These are phyloP conservation scores for Choristoneura rosaceana DNA, from an alignment of 2,888 invertebrate genomes.

Conservation along the genomic window DNA sequence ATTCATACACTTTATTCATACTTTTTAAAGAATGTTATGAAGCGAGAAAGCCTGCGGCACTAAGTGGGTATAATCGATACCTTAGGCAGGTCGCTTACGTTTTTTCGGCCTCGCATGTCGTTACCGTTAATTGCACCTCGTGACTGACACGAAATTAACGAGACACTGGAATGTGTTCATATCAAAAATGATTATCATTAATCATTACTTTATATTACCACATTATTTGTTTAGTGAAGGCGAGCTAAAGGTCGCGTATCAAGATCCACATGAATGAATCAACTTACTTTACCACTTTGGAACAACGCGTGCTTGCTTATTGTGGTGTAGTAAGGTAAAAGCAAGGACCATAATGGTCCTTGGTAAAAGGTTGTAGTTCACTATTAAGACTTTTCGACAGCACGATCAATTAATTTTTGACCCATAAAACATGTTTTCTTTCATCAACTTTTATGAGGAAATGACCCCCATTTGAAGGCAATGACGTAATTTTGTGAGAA, in stretches of 20 bases:
- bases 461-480: background rate
- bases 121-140: conserved; percentile 23
- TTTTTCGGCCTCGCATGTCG: conserved; percentile 13
- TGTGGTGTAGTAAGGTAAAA: no score
- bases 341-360: no score
- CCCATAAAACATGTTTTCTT: no score
- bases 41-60: background rate
- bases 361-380: no score
- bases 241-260: background rate
- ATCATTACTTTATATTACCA: conserved; percentile 16
- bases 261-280: no score
- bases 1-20: background rate
- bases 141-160: conserved; percentile 35
- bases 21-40: background rate
- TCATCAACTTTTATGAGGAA: no score
- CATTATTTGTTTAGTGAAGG: conserved; percentile 8
- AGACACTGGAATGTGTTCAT: conserved; percentile 21
- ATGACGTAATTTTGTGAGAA: background rate
- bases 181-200: conserved; percentile 30
- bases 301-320: no score
- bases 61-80: background rate
- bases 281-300: no score
- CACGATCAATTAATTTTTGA: no score
- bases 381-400: no score
- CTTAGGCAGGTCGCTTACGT: background rate